Base-by-base conservation (phyloP, 2,888 invertebrate genomes). In the Sinohyriopsis cumingii region DNA sequence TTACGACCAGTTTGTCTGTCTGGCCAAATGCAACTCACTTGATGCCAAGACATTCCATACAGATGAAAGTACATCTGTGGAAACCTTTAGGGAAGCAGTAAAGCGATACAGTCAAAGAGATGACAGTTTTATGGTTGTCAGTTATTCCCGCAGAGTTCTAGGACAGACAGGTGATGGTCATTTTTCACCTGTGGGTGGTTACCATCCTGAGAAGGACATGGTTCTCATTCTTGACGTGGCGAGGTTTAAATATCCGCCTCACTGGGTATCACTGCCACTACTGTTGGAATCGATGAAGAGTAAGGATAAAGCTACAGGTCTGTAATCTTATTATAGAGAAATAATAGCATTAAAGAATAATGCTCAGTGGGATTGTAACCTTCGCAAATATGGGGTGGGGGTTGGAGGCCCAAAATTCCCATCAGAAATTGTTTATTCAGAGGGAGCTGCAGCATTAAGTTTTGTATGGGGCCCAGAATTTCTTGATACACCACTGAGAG, bases 221-320 rank as follows among this genome's bases (percentile, higher is more conserved):
- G 85, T 88, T 3, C 75, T 90, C 55, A 86, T 90, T 28, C 72
- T 90, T 74, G 90, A 90, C 78, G 89, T 89, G 0, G 90, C 90
- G 7, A 76, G 90, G 67, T 90, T 90, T 82, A 90, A 90, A 76
- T 90, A 90, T 75, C 89, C 89, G 6, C 89, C 90, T 7, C 89
- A 90, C 72, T 90, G 90, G 90, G 86, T 90, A 1, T 72, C 85
- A 0, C 64, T 90, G 19, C 61, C 78, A 7, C 71, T 80, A 6
- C 76, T 90, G n/a, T 88, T 83, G 67, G 68, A 86, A 59, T 87
- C 90, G 3, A 89, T 90, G 88, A 76, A 82, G 64, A 80, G 83
- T 1, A 28, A 84, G 1, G 90, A 90, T 71, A 60, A 72, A 3
- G 78, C 82, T 6, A 88, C 89, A 73, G 85, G 85, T 45, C 3